phyloP scores from a whole-genome alignment of 1,140 invertebrate genomes.

The Pseudomyrmex pallidus region DNA sequence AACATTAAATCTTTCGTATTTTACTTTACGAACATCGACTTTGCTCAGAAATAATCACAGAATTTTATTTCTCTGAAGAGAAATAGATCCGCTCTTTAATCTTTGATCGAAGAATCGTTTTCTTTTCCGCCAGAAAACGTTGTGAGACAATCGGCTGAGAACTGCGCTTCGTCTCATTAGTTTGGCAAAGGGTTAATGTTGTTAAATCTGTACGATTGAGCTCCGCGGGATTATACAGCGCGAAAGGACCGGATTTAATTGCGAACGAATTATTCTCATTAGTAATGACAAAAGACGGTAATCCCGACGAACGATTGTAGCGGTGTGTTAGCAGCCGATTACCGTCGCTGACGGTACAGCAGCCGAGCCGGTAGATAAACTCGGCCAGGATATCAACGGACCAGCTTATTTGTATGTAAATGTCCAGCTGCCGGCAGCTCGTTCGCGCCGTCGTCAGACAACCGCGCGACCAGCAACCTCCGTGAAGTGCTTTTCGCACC shows the following conservation, averaged over 20 bases:
- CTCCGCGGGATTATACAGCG: background rate
- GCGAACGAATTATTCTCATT: slow-evolving; percentile 42
- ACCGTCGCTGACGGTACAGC: slow-evolving; percentile 18
- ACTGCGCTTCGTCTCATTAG: background rate
- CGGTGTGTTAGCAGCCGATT: slow-evolving; percentile 52
- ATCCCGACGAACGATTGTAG: slow-evolving; percentile 44
- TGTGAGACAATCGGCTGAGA: slow-evolving; percentile 9
- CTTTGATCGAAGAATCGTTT: background rate
- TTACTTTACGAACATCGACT: no score
- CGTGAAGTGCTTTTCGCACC: slow-evolving; percentile 65
- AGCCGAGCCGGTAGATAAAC: slow-evolving; percentile 70
- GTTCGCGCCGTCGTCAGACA: slow-evolving; percentile 25
- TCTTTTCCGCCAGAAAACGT: background rate
- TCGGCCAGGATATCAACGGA: slow-evolving; percentile 75
- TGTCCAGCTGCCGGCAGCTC: slow-evolving; percentile 69
- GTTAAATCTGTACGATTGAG: slow-evolving; percentile 32
- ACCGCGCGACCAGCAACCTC: slow-evolving; percentile 9
- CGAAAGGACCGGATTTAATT: slow-evolving; percentile 29
- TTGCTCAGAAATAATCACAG: background rate
- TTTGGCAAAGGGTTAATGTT: slow-evolving; percentile 5
- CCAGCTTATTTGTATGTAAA: slow-evolving; percentile 81
- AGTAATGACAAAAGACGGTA: slow-evolving; percentile 47
- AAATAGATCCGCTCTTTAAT: background rate
- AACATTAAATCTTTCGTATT: no score
- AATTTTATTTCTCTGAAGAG: background rate